These are phyloP conservation scores for Bombus confusus DNA, from an alignment of 1,140 invertebrate species.

Conservation along the genomic window DNA sequence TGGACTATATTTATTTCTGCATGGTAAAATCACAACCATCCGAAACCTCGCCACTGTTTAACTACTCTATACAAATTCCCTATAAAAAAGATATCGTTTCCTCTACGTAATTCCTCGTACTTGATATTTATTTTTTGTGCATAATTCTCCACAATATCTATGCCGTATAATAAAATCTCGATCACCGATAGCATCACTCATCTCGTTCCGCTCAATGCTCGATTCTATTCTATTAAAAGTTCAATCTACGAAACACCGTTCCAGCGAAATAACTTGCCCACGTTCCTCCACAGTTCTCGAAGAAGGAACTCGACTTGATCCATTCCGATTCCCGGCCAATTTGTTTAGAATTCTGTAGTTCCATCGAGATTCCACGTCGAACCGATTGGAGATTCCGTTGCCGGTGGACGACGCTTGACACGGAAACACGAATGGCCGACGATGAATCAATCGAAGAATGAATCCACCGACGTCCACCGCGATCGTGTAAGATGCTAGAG, in stretches of 20 bases:
- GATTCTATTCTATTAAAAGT: no score
- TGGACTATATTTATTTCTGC: no score
- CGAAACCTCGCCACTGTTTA: no score
- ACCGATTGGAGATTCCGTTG: constrained; percentile 8
- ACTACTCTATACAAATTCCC: no score
- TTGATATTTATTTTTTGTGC: no score
- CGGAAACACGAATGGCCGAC: constrained; percentile 41
- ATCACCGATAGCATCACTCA: no score
- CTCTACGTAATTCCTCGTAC: no score
- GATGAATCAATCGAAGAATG: constrained; percentile 38
- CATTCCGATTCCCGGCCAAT: constrained; percentile 4
- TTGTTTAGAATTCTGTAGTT: constrained; percentile 22
- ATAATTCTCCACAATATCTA: no score
- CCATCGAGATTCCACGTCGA: constrained; percentile 20
- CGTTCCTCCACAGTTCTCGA: neutral
- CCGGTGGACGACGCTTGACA: constrained; percentile 29
- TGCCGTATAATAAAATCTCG: no score
- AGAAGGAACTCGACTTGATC: constrained; percentile 8
- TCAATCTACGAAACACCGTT: neutral
- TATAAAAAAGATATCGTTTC: no score
- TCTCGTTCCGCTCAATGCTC: no score
- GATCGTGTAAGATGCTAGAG: constrained; percentile 21
- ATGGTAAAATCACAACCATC: no score
- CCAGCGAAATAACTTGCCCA: neutral
- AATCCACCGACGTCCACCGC: constrained; percentile 26